Evolutionary conservation across 2,113 vertebrate species (phyloP).

Genomic region (Capra hircus): DNA sequence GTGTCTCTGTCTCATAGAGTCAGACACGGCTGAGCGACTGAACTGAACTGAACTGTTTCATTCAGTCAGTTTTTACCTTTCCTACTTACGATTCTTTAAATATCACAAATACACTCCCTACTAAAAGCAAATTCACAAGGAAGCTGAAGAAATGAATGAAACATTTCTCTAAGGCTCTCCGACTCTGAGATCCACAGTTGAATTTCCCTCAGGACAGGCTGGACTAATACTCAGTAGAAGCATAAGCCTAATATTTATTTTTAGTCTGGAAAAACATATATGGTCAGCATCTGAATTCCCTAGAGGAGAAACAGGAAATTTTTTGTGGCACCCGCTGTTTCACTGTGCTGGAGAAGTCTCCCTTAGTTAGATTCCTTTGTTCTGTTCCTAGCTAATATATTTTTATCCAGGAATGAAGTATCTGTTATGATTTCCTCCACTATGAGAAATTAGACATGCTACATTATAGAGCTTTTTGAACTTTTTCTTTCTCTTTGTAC

Average conservation of each 20-base stretch:
- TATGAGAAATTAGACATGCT: background rate
- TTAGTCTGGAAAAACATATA: slow-evolving; percentile 53
- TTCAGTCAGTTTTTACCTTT: background rate
- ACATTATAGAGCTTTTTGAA: background rate
- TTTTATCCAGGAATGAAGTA: slow-evolving; percentile 29
- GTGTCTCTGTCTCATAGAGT: background rate
- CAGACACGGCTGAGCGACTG: too few relatives aligned
- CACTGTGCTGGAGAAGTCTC: background rate
- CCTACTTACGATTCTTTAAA: background rate
- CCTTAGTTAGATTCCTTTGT: background rate
- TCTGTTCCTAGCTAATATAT: background rate
- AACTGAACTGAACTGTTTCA: too few relatives aligned
- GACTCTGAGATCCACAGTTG: background rate
- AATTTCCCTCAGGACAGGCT: background rate
- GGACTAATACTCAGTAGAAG: background rate
- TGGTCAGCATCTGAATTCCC: slow-evolving; percentile 22
- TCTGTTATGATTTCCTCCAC: background rate
- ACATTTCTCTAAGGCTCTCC: background rate
- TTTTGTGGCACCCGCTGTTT: slow-evolving; percentile 2
- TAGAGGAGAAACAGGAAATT: slow-evolving; percentile 48
- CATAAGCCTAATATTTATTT: slow-evolving; percentile 48
- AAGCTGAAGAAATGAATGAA: background rate
- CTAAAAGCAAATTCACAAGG: background rate
- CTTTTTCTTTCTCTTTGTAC: background rate
- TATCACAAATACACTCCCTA: background rate